phyloP scores from a whole-genome alignment of 2,113 vertebrate species.

The Eurypyga helias region DNA sequence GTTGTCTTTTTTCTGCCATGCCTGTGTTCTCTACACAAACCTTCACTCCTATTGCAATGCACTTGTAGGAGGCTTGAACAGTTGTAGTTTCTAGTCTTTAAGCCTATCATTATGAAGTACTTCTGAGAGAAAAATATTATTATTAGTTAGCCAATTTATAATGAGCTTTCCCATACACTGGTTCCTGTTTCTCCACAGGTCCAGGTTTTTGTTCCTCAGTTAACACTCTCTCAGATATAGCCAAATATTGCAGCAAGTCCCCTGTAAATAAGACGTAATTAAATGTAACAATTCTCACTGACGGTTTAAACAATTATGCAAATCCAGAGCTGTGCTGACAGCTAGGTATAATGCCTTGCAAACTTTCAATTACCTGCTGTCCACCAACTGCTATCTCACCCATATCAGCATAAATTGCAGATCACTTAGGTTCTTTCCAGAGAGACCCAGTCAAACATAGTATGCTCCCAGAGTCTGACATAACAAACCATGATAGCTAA shows the following conservation, averaged over 20 bases:
- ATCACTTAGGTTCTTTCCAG: neutral
- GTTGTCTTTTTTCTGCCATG: neutral
- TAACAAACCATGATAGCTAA: constrained; percentile 46
- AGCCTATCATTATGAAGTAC: neutral
- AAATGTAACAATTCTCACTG: constrained; percentile 6
- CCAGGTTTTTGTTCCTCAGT: neutral
- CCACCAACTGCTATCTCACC: constrained; percentile 12
- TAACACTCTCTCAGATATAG: neutral
- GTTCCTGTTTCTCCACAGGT: neutral
- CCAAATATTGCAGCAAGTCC: constrained; percentile 6
- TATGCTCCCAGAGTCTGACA: constrained; percentile 8
- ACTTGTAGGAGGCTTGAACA: neutral
- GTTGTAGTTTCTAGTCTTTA: neutral
- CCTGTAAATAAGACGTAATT: constrained; percentile 37
- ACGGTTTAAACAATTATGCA: constrained; percentile 34
- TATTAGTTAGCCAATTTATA: constrained; percentile 13
- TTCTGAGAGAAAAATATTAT: constrained; percentile 25
- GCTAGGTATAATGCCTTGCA: neutral
- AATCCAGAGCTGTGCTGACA: neutral
- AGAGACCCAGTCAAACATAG: constrained; percentile 16
- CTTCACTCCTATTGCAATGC: neutral
- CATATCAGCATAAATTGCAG: constrained; percentile 5
- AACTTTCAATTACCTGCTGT: constrained; percentile 24
- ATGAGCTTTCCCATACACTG: neutral
- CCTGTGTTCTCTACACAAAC: neutral